Evolutionary conservation across 2,113 vertebrate genomes (phyloP).

Genomic region (Aspiorhynchus laticeps): DNA sequence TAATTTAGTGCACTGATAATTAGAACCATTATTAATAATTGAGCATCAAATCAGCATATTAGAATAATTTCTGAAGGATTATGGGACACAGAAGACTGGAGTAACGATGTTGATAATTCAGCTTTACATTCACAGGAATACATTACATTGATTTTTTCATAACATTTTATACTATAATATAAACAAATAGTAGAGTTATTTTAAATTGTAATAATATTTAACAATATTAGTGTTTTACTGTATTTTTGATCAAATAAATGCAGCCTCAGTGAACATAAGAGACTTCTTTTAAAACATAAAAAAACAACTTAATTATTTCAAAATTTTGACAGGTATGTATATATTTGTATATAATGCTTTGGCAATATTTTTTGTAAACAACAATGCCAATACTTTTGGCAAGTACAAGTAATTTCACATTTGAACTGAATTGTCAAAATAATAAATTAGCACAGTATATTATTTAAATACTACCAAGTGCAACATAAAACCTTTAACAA

Average conservation of each 20-base stretch:
- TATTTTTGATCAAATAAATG: background rate
- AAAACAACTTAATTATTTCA: no score
- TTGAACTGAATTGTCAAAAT: background rate
- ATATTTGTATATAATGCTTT: background rate
- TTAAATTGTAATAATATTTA: background rate
- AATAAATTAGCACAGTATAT: background rate
- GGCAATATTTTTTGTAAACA: background rate
- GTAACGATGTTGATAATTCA: no score
- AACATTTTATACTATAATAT: background rate
- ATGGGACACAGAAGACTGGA: background rate
- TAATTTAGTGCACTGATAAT: background rate
- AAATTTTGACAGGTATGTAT: no score
- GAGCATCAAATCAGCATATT: background rate
- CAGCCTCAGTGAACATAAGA: background rate
- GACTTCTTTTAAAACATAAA: background rate
- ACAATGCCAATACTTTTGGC: background rate
- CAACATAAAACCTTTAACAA: background rate
- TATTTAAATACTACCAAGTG: background rate
- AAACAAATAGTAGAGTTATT: background rate
- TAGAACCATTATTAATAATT: slow-evolving; percentile 1
- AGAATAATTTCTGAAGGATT: background rate
- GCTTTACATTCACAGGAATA: background rate
- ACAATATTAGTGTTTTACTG: background rate
- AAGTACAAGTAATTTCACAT: background rate
- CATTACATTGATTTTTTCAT: background rate